Evolutionary conservation across 2,113 vertebrate species (phyloP).

Genomic region (Lepus americanus): DNA sequence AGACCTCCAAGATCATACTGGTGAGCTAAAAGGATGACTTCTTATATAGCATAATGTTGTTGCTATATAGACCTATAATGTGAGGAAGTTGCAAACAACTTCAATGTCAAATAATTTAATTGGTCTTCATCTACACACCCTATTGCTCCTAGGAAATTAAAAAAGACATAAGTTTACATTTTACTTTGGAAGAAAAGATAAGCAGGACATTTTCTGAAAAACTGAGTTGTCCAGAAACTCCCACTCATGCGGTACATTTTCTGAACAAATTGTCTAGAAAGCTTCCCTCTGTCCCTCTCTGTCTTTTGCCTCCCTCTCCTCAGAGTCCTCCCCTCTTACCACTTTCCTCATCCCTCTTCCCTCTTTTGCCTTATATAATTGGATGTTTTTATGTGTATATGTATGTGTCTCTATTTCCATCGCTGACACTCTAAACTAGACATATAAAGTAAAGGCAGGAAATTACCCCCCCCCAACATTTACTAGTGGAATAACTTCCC

Average conservation of each 20-base stretch:
- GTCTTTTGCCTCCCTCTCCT: too few relatives aligned
- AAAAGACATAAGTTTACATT: conserved; percentile 10
- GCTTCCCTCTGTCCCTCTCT: neutral
- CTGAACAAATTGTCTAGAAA: neutral
- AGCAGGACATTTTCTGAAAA: conserved; percentile 9
- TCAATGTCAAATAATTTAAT: neutral
- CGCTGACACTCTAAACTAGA: conserved; percentile 7
- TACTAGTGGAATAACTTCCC: neutral
- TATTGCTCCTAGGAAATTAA: neutral
- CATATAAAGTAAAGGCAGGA: neutral
- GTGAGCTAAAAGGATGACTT: neutral
- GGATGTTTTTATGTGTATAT: neutral
- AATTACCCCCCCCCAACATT: neutral
- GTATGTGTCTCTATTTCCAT: neutral
- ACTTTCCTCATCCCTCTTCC: neutral
- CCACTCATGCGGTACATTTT: neutral
- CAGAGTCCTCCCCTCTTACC: neutral
- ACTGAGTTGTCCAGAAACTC: neutral
- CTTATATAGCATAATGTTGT: neutral
- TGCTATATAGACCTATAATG: neutral
- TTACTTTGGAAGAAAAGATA: conserved; percentile 19
- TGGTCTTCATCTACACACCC: neutral
- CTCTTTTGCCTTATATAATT: neutral
- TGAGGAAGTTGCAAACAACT: neutral
- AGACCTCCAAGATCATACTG: neutral